These are phyloP conservation scores for Macroglossus sobrinus DNA, from an alignment of 2,113 vertebrate genomes.

Conservation along the genomic window DNA sequence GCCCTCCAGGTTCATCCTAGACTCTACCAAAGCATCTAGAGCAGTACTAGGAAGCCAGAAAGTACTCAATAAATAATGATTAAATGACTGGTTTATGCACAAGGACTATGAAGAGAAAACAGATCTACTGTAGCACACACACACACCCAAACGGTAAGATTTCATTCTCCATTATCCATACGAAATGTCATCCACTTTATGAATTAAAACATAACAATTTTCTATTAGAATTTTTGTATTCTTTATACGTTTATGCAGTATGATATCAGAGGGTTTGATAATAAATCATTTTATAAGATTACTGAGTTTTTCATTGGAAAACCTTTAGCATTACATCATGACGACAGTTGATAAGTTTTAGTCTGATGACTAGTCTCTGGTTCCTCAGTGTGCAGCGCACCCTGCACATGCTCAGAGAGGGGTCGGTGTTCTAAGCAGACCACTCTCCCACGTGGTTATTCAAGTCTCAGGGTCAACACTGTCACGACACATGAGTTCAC, in stretches of 20 bases:
- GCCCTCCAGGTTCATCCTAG: not conserved
- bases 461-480: not conserved
- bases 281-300: not conserved
- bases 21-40: not conserved
- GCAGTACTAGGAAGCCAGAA: not conserved
- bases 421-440: not conserved
- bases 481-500: not conserved
- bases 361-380: not conserved
- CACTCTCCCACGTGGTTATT: not conserved
- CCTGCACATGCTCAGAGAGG: not conserved
- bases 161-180: not conserved
- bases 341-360: not conserved
- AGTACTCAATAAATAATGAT: not conserved
- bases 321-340: not conserved
- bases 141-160: not conserved
- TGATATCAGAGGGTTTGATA: not conserved
- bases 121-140: not conserved
- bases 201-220: not conserved
- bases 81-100: not conserved
- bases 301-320: not conserved
- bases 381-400: not conserved
- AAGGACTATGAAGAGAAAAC: not conserved
- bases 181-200: not conserved
- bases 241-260: not conserved
- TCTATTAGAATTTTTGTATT: not conserved